These are phyloP conservation scores for Drosophila helvetica DNA, from an alignment of 2,888 invertebrate species.

Conservation along the genomic window DNA sequence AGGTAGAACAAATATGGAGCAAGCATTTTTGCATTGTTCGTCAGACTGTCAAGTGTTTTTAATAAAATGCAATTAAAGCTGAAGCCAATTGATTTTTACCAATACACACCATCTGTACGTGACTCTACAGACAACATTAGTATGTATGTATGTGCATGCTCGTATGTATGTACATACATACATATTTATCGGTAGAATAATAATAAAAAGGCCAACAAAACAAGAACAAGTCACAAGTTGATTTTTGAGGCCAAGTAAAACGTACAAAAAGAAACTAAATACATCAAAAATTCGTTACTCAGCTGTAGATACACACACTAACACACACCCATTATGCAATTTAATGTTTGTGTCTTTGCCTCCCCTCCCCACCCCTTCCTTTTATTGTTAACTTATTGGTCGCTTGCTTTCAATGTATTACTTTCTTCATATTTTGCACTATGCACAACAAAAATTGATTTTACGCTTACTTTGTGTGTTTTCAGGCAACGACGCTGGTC, in stretches of 20 bases:
- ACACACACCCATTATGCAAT: constrained; percentile 65
- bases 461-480: constrained; percentile 57
- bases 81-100: constrained; percentile 58
- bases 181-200: not conserved
- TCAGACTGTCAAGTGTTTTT: constrained; percentile 25
- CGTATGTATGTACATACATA: not conserved
- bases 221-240: constrained; percentile 46
- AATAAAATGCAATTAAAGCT: constrained; percentile 10
- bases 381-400: constrained; percentile 2
- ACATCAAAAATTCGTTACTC: constrained; percentile 39
- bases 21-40: constrained; percentile 47
- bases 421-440: not conserved
- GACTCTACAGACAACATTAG: not conserved
- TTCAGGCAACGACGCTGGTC: constrained; percentile 25
- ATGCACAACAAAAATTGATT: constrained; percentile 10
- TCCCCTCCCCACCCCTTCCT: too few species aligned
- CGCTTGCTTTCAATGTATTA: not conserved
- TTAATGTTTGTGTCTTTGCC: constrained; percentile 27
- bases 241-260: constrained; percentile 65
- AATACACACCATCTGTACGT: not conserved
- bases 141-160: not conserved
- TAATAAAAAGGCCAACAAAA: not conserved
- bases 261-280: constrained; percentile 9
- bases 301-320: constrained; percentile 44
- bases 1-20: constrained; percentile 41